A percentile compares a stretch with the other conserved stretches of the same genome.
phyloP scores from a whole-genome alignment of 2,113 vertebrate genomes.

The Barnardius zonarius region DNA sequence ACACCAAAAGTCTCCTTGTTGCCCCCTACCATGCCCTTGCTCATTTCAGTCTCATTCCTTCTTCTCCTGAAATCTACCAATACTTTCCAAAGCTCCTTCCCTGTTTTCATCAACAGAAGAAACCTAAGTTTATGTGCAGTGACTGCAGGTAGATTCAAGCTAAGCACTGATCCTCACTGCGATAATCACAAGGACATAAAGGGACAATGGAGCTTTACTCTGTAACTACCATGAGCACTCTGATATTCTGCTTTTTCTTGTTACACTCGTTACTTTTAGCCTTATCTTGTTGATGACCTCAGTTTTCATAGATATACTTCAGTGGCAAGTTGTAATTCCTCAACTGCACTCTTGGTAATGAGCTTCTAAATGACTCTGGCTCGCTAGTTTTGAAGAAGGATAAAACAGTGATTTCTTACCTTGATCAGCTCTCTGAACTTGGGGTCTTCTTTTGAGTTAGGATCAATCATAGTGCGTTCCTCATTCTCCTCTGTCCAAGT shows the following conservation, averaged over 20 bases:
- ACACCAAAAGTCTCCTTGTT: background rate
- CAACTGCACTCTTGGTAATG: background rate
- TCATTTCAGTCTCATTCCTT: background rate
- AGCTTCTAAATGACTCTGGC: background rate
- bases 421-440: conserved; percentile 95
- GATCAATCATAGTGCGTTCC: conserved; percentile 92
- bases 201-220: background rate
- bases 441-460: conserved; percentile 86
- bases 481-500: conserved; percentile 90
- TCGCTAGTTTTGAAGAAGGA: background rate
- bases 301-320: background rate
- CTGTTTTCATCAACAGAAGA: background rate
- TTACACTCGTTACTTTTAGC: background rate
- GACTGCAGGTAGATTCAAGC: background rate
- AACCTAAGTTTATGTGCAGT: background rate
- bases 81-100: background rate
- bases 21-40: background rate
- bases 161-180: background rate
- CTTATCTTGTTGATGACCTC: background rate
- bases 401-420: conserved; percentile 69
- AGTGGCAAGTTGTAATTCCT: background rate
- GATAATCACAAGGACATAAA: background rate
- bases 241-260: background rate
- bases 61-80: background rate
- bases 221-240: fast-evolving